phyloP scores from a whole-genome alignment of 2,113 vertebrate genomes.

The Takifugu bimaculatus region DNA sequence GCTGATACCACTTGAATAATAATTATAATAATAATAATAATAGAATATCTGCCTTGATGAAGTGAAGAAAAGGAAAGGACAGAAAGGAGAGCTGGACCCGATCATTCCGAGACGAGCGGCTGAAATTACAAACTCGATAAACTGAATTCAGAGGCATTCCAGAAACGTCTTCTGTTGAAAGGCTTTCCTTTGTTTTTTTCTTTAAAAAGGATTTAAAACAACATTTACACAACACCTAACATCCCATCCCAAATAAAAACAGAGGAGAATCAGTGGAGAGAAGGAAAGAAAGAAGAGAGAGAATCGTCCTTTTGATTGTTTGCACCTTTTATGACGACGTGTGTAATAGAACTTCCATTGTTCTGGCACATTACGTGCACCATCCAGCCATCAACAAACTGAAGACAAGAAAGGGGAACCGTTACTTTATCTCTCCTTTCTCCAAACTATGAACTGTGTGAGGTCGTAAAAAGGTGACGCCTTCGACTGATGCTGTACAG shows the following conservation, averaged over 20 bases:
- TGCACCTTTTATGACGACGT: slow-evolving; percentile 51
- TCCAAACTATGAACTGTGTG: slow-evolving; percentile 78
- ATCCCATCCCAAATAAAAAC: slow-evolving; percentile 89
- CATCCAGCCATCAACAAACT: slow-evolving; percentile 43
- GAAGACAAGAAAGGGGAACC: slow-evolving; percentile 52
- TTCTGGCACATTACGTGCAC: slow-evolving; percentile 55
- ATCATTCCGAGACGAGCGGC: slow-evolving; percentile 83
- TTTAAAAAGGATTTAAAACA: slow-evolving; percentile 90
- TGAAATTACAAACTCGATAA: slow-evolving; percentile 83
- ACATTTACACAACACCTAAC: slow-evolving; percentile 96
- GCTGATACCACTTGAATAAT: slow-evolving; percentile 74
- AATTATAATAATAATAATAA: slow-evolving; percentile 63
- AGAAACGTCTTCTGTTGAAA: slow-evolving; percentile 74
- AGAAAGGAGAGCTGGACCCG: slow-evolving; percentile 85
- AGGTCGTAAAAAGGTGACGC: slow-evolving; percentile 84
- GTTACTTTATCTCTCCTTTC: slow-evolving; percentile 63
- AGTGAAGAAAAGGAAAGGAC: slow-evolving; percentile 82
- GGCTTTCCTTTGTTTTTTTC: slow-evolving; percentile 63
- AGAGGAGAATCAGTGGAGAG: slow-evolving; percentile 72
- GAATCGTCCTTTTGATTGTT: slow-evolving; percentile 61
- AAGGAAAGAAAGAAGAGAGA: neutral
- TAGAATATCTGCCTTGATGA: slow-evolving; percentile 85
- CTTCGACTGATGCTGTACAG: slow-evolving; percentile 87
- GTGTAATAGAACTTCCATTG: slow-evolving; percentile 77
- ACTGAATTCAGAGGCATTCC: slow-evolving; percentile 84